Percentiles rank a stretch among this genome's conserved stretches.
Conservation (phyloP, 92 coral and sea anemone species). For the Diadumene lineata region DNA sequence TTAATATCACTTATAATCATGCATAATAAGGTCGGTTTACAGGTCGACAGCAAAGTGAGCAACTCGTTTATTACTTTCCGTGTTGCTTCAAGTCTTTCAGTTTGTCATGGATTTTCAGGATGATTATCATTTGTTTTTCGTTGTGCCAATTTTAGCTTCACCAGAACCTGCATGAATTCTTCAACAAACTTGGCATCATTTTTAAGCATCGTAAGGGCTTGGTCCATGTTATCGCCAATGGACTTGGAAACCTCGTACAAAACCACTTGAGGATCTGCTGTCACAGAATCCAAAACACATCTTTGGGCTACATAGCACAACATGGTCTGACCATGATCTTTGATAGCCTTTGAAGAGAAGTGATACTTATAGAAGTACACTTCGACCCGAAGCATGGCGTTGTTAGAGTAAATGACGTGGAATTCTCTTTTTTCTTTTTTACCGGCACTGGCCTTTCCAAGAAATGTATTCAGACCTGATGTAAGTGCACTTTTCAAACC, state of each 20-base stretch:
- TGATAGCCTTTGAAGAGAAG: constrained; percentile 26
- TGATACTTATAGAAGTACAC: constrained; percentile 38
- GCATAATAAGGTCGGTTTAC: too few relatives aligned
- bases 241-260: constrained; percentile 43
- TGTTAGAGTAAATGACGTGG: constrained; percentile 27
- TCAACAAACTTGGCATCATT: constrained; percentile 33
- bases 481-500: constrained; percentile 20
- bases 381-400: constrained; percentile 43
- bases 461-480: constrained; percentile 11
- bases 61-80: too few relatives aligned
- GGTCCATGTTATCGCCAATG: constrained; percentile 22
- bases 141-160: background rate
- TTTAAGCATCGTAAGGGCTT: constrained; percentile 19
- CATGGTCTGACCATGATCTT: constrained; percentile 17
- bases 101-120: too few relatives aligned
- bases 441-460: constrained; percentile 30
- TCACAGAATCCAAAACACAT: constrained; percentile 33
- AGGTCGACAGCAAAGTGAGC: too few relatives aligned
- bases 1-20: too few relatives aligned
- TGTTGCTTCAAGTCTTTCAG: too few relatives aligned
- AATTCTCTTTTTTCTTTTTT: constrained; percentile 15
- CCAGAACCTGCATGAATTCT: constrained; percentile 10
- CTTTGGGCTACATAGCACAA: constrained; percentile 42
- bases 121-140: background rate
- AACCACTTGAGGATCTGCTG: constrained; percentile 30